These are phyloP conservation scores for Caenorhabditis sulstoni DNA, from an alignment of 2,888 invertebrate species.

Conservation along the genomic window DNA sequence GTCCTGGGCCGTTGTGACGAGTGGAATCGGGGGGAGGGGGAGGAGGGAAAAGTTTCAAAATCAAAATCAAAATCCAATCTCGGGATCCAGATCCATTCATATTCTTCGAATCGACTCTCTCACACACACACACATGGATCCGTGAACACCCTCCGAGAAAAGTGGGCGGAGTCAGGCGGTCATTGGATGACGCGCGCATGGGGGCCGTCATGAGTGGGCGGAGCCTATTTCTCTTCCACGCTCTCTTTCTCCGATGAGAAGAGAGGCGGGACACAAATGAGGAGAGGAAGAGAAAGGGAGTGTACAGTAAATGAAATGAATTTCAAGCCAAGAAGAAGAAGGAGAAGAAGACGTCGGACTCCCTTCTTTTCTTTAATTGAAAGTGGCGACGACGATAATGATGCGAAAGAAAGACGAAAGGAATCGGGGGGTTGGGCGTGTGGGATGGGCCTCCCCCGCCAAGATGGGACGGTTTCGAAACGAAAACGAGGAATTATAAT, in stretches of 20 bases:
- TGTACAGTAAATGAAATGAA: constrained; percentile 44
- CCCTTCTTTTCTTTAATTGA: constrained; percentile 45
- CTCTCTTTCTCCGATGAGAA: not conserved
- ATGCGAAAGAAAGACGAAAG: too few relatives aligned
- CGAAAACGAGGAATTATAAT: constrained; percentile 38
- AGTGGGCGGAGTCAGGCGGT: constrained; percentile 10
- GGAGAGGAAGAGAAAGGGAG: constrained; percentile 2
- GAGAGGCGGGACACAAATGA: constrained; percentile 2
- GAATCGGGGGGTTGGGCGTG: constrained; percentile 1
- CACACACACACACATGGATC: constrained; percentile 21
- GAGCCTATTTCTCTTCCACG: not conserved
- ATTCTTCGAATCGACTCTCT: constrained; percentile 20
- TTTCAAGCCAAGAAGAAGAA: not conserved
- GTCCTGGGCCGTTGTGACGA: too few relatives aligned
- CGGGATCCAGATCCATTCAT: too few relatives aligned
- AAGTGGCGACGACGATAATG: constrained; percentile 1
- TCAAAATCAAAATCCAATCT: constrained; percentile 23
- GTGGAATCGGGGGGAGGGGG: too few relatives aligned
- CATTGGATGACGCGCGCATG: too few relatives aligned
- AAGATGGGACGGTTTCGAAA: not conserved
- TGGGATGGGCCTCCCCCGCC: too few relatives aligned
- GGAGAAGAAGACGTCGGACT: constrained; percentile 7
- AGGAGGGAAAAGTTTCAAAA: not conserved
- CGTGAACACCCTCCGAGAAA: not conserved
- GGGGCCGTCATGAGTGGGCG: too few relatives aligned